Evolutionary conservation across 1,140 invertebrate genomes (phyloP), one percentile per base, ranked within the genome.

Genomic region (Dryas iulia): DNA sequence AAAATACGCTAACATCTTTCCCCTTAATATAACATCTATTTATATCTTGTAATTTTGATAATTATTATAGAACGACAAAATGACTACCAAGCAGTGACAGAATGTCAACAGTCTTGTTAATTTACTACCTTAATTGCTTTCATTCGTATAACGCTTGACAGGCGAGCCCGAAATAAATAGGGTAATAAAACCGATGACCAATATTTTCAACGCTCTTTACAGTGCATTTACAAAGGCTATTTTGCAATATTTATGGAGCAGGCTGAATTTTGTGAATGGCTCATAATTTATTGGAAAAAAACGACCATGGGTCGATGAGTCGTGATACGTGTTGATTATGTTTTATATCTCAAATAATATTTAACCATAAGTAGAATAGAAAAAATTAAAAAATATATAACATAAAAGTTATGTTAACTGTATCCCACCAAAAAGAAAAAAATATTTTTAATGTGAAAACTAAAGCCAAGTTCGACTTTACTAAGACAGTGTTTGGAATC

Each of bases 61-160:
- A 12, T 56, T 5, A 56, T 56, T 25, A 56, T 25, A 25, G 24
- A 26, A 56, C 21, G 12, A 21, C 18, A 10, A 47, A 18, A 47
- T 47, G 8, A 47, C 39, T 47, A 21, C 39, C 6, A 7, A 7
- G 14, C 39, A 47, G 39, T 56, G 53, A 56, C 21, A 56, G 53
- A 24, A 26, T 56, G 53, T 56, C 24, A 56, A 56, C 53, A 53
- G 23, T 56, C 23, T 25, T 56, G 53, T 25, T 56, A 25, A 56
- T 26, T 56, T 56, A 56, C 53, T 56, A 56, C 53, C 53, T 14
- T 56, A 56, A 56, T 56, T 56, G 53, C 53, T 25, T 26, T 26
- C 53, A 56, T 56, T 56, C 53, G 53, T 56, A 56, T 26, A 56
- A 12, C 53, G 53, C 23, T 56, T 24, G 53, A 56, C 53, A 56